Conservation (phyloP, 2,888 invertebrate species). For the Agrochola macilenta region DNA sequence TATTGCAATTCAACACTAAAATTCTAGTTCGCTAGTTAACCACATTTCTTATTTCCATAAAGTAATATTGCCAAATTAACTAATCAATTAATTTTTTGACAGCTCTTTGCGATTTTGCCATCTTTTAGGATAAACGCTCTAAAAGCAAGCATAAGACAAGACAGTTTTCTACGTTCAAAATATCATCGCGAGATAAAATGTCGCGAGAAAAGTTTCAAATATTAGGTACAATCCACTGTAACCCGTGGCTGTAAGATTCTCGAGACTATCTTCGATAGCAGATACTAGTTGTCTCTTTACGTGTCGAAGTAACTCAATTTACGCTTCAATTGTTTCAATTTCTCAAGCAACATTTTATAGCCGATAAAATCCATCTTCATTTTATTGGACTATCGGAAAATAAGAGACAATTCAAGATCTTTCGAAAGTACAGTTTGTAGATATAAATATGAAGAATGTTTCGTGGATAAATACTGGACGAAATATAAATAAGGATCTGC, state of each 20-base stretch:
- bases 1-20: too few relatives aligned
- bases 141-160: neutral
- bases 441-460: constrained; percentile 1
- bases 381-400: constrained; percentile 46
- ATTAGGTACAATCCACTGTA: constrained; percentile 19
- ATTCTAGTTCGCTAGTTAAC: too few relatives aligned
- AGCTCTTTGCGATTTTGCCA: too few relatives aligned
- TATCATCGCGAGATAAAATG: constrained; percentile 10
- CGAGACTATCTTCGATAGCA: constrained; percentile 35
- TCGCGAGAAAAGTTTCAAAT: constrained; percentile 15
- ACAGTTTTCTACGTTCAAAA: neutral
- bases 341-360: constrained; percentile 55
- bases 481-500: neutral
- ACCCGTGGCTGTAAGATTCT: constrained; percentile 7
- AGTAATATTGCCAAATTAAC: too few relatives aligned
- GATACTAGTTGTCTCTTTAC: constrained; percentile 40
- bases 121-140: too few relatives aligned
- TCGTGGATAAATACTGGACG: neutral
- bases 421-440: neutral
- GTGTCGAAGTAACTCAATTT: constrained; percentile 57
- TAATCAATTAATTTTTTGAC: too few relatives aligned
- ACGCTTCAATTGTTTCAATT: constrained; percentile 56
- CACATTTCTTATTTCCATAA: too few relatives aligned
- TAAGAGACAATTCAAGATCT: constrained; percentile 14
- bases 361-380: constrained; percentile 52